These are phyloP conservation scores for Tryphoninae sp. DNA, from an alignment of 2,888 invertebrate genomes.

Conservation along the genomic window DNA sequence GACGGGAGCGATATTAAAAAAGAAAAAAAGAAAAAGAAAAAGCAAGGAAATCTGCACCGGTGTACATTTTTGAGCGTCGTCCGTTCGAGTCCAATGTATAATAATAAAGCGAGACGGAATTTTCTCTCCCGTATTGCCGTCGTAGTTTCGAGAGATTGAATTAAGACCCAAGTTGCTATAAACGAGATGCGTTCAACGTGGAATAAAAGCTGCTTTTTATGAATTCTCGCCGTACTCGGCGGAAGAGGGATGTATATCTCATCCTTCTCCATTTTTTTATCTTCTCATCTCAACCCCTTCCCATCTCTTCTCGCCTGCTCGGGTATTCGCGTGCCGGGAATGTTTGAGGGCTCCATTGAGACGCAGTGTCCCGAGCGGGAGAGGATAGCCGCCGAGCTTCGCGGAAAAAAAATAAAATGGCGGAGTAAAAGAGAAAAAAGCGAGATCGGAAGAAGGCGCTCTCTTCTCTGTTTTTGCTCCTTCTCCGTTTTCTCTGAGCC, in stretches of 20 bases:
- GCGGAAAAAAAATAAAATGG: slow-evolving; percentile 39
- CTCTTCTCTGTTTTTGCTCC: slow-evolving; percentile 17
- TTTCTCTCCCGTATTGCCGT: slow-evolving; percentile 2
- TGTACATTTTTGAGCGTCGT: not conserved
- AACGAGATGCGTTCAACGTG: slow-evolving; percentile 35
- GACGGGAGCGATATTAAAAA: slow-evolving; percentile 29
- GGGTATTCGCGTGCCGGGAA: slow-evolving; percentile 36
- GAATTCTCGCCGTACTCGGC: slow-evolving; percentile 37
- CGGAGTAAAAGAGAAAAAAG: slow-evolving; percentile 20
- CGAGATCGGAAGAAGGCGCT: slow-evolving; percentile 26
- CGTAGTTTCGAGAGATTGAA: slow-evolving; percentile 15
- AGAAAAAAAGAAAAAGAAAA: not conserved
- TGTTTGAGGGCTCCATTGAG: slow-evolving; percentile 54
- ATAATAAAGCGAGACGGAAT: slow-evolving; percentile 21
- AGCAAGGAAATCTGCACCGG: not conserved
- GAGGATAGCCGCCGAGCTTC: slow-evolving; percentile 42
- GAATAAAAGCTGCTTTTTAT: slow-evolving; percentile 53
- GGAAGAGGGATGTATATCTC: slow-evolving; percentile 14
- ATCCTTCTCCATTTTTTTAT: slow-evolving; percentile 11
- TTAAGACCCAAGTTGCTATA: slow-evolving; percentile 20
- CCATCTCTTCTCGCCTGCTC: not conserved
- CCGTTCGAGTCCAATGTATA: not conserved
- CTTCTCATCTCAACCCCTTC: slow-evolving; percentile 1
- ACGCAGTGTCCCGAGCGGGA: slow-evolving; percentile 19
- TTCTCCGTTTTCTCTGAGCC: not conserved